Evolutionary conservation across 2,888 invertebrate genomes (phyloP).

Genomic region (Caenorhabditis uteleia): DNA sequence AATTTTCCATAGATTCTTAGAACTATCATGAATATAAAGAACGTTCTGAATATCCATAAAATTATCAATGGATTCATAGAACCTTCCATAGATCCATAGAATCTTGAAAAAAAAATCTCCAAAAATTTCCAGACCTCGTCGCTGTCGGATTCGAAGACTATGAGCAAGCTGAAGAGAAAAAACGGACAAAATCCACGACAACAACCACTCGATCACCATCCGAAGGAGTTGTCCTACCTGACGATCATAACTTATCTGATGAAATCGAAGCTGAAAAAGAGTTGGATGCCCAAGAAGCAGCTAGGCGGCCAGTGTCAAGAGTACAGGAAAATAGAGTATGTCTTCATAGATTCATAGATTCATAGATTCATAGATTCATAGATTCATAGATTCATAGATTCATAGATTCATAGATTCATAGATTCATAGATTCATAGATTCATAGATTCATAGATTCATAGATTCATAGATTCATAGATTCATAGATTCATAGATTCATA

Average conservation of each 20-base stretch:
- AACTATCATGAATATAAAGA: too few relatives aligned
- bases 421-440: too few relatives aligned
- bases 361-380: not conserved
- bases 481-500: too few relatives aligned
- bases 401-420: too few relatives aligned
- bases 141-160: conserved; percentile 56
- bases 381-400: not conserved
- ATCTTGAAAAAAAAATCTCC: too few relatives aligned
- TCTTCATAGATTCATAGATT: not conserved
- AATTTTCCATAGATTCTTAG: too few relatives aligned
- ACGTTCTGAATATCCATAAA: too few relatives aligned
- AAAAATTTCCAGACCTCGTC: conserved; percentile 52
- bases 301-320: conserved; percentile 18
- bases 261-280: conserved; percentile 8
- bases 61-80: too few relatives aligned
- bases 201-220: conserved; percentile 2
- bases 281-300: conserved; percentile 1
- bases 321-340: conserved; percentile 23
- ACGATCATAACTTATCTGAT: not conserved
- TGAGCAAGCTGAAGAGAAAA: conserved; percentile 39
- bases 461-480: too few relatives aligned
- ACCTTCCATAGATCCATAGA: too few relatives aligned
- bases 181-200: conserved; percentile 10
- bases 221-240: conserved; percentile 17
- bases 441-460: too few relatives aligned